Conservation (phyloP, 2,888 invertebrate species). For the Heteropelma amictum region DNA sequence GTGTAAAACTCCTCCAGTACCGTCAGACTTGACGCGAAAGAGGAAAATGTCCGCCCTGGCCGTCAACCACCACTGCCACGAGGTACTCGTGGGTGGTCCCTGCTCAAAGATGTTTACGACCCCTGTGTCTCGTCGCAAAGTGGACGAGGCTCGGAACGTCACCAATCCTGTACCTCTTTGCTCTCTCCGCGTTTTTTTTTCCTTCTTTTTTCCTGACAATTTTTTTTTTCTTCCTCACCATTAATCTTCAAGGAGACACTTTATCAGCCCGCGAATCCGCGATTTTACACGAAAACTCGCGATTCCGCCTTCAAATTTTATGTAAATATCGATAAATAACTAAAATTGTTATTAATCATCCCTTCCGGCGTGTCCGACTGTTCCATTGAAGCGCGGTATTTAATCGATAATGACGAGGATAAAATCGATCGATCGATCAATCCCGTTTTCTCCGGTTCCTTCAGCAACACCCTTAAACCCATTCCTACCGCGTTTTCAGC, state of each 20-base stretch:
- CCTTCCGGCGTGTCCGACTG: too few relatives aligned
- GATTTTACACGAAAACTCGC: background rate
- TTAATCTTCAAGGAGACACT: background rate
- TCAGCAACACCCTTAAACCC: background rate
- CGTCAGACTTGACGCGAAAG: conserved; percentile 35
- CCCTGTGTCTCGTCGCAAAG: conserved; percentile 68
- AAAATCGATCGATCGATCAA: conserved; percentile 33
- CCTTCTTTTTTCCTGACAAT: background rate
- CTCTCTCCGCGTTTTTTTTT: conserved; percentile 9
- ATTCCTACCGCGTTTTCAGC: background rate
- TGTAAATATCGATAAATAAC: too few relatives aligned
- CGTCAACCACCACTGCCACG: conserved; percentile 40
- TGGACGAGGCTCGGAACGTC: conserved; percentile 59
- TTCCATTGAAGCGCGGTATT: background rate
- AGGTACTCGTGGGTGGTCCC: conserved; percentile 71
- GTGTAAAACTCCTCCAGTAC: conserved; percentile 56
- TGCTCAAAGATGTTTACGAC: conserved; percentile 73
- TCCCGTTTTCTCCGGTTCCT: conserved; percentile 1
- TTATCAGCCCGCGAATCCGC: background rate
- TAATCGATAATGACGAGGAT: conserved; percentile 10
- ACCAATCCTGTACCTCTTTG: conserved; percentile 33
- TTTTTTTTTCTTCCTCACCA: background rate
- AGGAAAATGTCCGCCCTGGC: conserved; percentile 47
- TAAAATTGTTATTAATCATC: too few relatives aligned
- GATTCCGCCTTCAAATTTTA: background rate